Evolutionary conservation across 2,113 vertebrate genomes (phyloP).

Genomic region (Leucopsar rothschildi): DNA sequence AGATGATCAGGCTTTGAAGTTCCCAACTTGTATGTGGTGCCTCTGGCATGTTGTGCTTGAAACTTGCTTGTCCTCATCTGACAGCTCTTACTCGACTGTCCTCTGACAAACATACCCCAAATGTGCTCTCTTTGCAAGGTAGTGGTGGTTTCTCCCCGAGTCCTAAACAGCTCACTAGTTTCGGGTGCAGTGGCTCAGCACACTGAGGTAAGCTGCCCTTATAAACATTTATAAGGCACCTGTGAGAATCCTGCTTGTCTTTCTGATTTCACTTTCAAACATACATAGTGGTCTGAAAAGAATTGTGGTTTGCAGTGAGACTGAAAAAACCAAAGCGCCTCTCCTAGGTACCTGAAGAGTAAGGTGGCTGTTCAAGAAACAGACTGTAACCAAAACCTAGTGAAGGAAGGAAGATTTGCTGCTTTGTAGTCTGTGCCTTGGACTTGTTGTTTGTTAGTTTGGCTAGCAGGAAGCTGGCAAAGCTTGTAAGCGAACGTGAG

Average conservation of each 20-base stretch:
- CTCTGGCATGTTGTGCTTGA: not conserved
- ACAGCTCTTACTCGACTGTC: not conserved
- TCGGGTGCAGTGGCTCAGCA: not conserved
- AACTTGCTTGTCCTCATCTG: not conserved
- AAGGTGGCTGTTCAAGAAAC: not conserved
- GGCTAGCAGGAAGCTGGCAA: not conserved
- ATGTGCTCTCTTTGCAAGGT: rapidly evolving
- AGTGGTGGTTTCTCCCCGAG: not conserved
- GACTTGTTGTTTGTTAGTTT: not conserved
- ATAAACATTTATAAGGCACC: not conserved
- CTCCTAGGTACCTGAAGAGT: not conserved
- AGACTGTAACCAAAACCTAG: not conserved
- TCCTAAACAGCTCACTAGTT: not conserved
- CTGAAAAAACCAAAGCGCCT: not conserved
- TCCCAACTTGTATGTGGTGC: too few species aligned
- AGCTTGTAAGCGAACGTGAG: rapidly evolving
- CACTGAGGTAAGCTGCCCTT: not conserved
- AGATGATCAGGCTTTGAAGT: not conserved
- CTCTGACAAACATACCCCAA: rapidly evolving
- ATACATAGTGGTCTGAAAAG: not conserved
- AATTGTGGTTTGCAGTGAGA: not conserved
- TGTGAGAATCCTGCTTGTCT: not conserved
- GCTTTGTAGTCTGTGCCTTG: not conserved
- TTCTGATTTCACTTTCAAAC: not conserved
- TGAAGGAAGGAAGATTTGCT: not conserved